Evolutionary conservation across 2,888 invertebrate genomes (phyloP), one percentile per base, ranked within the genome.

Genomic region (Seira musarum): DNA sequence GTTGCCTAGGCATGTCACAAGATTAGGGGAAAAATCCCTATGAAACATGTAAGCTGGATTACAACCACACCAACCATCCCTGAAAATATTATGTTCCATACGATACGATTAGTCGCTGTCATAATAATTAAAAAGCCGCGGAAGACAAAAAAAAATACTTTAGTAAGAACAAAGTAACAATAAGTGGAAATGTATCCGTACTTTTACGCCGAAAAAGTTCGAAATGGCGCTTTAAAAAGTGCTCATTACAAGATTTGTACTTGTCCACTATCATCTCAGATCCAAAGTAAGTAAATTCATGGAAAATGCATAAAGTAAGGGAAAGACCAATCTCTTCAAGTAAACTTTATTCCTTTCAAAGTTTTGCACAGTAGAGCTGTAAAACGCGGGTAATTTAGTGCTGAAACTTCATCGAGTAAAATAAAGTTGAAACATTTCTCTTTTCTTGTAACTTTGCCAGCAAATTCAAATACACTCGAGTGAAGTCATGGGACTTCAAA

Each of bases 401-500:
- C 64, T 46, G 61, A 66, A 40, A 70, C 15, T 53, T 53, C 53
- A 53, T 53, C n/a, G 64, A 66, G 21, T 66, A 21, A 53, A 13
- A 53, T 53, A 53, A 70, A 77, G 21, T 71, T 77, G 70, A 61
- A 66, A 60, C 70, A 66, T 71, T 77, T 70, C 35, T 53, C 40
- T 53, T 2, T 17, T 53, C 53, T 15, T 60, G 60, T 60, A 74
- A 74, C 72, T 64, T 64, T n/a, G 53, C 35, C 60, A 35, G n/a
- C 63, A 8, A 30, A 30, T 30, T 30, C 30, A 30, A 30, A 30
- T n/a, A n/a, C n/a, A n/a, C n/a, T n/a, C n/a, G n/a, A n/a, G n/a
- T n/a, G n/a, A n/a, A n/a, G n/a, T n/a, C n/a, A n/a, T n/a, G n/a
- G n/a, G n/a, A n/a, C n/a, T n/a, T n/a, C n/a, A n/a, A n/a, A n/a